phyloP scores from a whole-genome alignment of 2,888 invertebrate species.

The Conistra vaccinii region DNA sequence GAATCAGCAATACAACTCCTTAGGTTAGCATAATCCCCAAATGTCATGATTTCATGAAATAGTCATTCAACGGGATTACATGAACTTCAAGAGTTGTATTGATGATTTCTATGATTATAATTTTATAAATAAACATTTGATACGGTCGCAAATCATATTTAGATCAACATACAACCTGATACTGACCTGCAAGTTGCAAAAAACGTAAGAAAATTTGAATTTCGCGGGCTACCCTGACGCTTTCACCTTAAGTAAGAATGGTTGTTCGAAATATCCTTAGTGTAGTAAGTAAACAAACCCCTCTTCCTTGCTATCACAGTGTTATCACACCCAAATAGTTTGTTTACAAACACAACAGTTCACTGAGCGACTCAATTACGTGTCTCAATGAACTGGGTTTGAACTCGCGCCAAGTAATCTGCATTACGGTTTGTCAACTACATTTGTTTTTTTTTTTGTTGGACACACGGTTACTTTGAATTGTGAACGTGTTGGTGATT shows the following conservation, averaged over 20 bases:
- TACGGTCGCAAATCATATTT: too few species aligned
- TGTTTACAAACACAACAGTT: conserved; percentile 57
- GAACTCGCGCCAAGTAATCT: conserved; percentile 57
- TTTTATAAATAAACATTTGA: too few species aligned
- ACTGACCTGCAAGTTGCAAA: too few species aligned
- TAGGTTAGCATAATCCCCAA: too few species aligned
- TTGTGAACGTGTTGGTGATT: not conserved
- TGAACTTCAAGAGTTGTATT: too few species aligned
- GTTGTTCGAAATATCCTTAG: not conserved
- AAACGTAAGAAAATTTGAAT: too few species aligned
- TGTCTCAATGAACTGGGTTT: conserved; percentile 56
- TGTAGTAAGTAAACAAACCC: not conserved
- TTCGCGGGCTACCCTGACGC: too few species aligned
- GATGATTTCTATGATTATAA: too few species aligned
- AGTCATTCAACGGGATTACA: too few species aligned
- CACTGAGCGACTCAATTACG: conserved; percentile 42
- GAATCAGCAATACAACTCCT: too few species aligned
- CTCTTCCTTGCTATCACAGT: not conserved
- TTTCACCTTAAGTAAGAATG: not conserved
- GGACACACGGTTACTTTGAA: not conserved
- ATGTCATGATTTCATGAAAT: too few species aligned
- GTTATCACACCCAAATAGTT: conserved; percentile 32
- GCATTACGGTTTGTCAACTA: conserved; percentile 40
- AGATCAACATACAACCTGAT: too few species aligned
- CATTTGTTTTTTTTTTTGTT: conserved; percentile 9